phyloP scores from a whole-genome alignment of 1,140 invertebrate genomes.

The Thrips palmi region DNA sequence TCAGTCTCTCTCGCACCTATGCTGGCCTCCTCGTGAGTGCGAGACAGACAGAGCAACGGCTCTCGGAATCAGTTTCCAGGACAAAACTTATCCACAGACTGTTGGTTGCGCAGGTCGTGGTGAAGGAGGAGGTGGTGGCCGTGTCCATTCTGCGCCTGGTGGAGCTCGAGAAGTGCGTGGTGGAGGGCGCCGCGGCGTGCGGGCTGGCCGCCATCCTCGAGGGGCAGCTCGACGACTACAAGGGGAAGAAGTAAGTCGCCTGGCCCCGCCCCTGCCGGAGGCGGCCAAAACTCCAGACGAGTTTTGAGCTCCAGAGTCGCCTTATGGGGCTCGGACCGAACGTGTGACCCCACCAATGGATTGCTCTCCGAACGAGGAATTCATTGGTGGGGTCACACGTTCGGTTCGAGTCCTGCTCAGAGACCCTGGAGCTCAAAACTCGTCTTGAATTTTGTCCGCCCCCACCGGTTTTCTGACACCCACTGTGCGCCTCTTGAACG shows the following conservation, averaged over 20 bases:
- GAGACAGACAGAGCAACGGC: neutral
- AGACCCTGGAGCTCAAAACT: too few species aligned
- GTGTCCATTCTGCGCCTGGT: slow-evolving; percentile 70
- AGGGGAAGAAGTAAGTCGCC: slow-evolving; percentile 67
- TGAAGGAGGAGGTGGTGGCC: slow-evolving; percentile 73
- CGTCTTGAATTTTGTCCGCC: too few species aligned
- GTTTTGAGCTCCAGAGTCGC: too few species aligned
- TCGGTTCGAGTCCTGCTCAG: too few species aligned
- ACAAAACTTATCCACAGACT: too few species aligned
- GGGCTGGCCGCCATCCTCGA: slow-evolving; percentile 73
- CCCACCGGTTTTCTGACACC: too few species aligned
- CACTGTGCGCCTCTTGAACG: neutral
- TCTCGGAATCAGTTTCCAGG: neutral
- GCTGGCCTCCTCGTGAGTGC: neutral
- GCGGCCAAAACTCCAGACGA: too few species aligned
- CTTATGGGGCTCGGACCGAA: too few species aligned
- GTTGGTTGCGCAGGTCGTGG: slow-evolving; percentile 48
- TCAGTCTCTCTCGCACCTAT: slow-evolving; percentile 1
- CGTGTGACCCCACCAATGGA: too few species aligned
- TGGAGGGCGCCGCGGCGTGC: slow-evolving; percentile 79
- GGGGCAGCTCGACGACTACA: slow-evolving; percentile 62
- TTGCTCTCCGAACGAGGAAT: too few species aligned
- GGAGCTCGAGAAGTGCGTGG: slow-evolving; percentile 81
- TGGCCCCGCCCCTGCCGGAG: neutral
- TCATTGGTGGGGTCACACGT: too few species aligned